These are phyloP conservation scores for Papilio protenor DNA, from an alignment of 2,888 invertebrate species.

Conservation along the genomic window DNA sequence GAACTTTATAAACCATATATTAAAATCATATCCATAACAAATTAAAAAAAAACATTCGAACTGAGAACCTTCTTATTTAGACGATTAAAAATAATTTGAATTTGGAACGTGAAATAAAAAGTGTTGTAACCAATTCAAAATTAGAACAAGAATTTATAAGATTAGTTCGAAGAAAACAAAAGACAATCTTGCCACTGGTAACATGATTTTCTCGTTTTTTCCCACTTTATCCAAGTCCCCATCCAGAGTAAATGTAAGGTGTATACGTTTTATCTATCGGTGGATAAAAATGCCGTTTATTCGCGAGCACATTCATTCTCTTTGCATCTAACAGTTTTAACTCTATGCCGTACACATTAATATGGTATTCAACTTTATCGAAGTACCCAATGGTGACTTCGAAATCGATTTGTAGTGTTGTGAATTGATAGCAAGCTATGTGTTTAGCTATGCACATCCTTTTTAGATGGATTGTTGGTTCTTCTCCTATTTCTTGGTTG, in stretches of 20 bases:
- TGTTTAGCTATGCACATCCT: conserved; percentile 55
- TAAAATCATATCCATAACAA: no score
- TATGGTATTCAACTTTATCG: conserved; percentile 45
- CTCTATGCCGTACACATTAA: conserved; percentile 53
- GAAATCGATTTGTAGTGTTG: conserved; percentile 56
- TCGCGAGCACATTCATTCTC: conserved; percentile 15
- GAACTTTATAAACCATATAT: no score
- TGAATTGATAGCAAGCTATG: conserved; percentile 52
- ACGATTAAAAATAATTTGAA: not conserved
- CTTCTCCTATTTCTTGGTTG: conserved; percentile 15
- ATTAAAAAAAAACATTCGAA: not conserved
- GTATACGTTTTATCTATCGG: not conserved
- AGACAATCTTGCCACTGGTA: not conserved
- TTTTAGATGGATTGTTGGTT: conserved; percentile 51
- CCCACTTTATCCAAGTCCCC: not conserved
- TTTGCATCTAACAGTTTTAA: conserved; percentile 48
- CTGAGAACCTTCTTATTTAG: not conserved
- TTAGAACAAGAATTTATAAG: not conserved
- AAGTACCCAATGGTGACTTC: conserved; percentile 54
- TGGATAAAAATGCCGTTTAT: not conserved
- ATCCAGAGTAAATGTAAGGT: conserved; percentile 4
- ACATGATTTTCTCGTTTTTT: not conserved
- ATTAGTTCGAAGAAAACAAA: not conserved
- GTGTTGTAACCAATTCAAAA: not conserved
- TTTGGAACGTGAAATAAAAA: not conserved